These are phyloP conservation scores for Okapia johnstoni DNA, from an alignment of 2,113 vertebrate genomes.

Conservation along the genomic window DNA sequence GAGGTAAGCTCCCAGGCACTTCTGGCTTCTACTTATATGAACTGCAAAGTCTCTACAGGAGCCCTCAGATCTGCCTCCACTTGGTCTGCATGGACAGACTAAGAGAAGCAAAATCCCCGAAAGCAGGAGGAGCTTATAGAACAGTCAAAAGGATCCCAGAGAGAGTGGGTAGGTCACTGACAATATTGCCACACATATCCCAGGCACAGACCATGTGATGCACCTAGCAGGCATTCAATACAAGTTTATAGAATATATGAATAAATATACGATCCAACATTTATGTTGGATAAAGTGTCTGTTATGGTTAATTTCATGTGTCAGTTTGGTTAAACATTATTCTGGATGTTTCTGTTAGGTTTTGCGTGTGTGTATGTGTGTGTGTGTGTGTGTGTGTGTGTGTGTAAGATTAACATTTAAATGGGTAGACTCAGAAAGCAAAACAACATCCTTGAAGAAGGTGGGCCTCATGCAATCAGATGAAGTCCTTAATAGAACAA, in stretches of 20 bases:
- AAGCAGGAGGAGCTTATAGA: not conserved
- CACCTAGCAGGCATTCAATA: rapidly evolving
- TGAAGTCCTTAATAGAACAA: not conserved
- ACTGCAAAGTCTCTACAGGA: not conserved
- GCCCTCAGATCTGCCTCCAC: not conserved
- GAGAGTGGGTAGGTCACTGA: not conserved
- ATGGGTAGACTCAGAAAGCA: not conserved
- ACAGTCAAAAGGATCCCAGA: not conserved
- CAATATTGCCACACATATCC: too few species aligned
- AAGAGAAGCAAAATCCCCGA: not conserved
- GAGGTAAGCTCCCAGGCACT: rapidly evolving
- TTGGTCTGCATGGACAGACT: rapidly evolving
- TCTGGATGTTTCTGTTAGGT: not conserved
- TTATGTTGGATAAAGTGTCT: not conserved
- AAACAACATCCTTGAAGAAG: not conserved
- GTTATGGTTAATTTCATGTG: not conserved
- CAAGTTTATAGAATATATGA: not conserved
- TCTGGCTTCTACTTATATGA: not conserved
- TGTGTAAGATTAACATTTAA: not conserved
- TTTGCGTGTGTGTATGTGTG: not conserved
- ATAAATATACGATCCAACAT: not conserved
- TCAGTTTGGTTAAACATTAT: not conserved
- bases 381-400: not conserved
- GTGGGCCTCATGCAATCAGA: not conserved
- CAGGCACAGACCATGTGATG: not conserved